These are phyloP conservation scores for Frieseomelitta varia DNA, from an alignment of 1,140 invertebrate genomes.

Conservation along the genomic window DNA sequence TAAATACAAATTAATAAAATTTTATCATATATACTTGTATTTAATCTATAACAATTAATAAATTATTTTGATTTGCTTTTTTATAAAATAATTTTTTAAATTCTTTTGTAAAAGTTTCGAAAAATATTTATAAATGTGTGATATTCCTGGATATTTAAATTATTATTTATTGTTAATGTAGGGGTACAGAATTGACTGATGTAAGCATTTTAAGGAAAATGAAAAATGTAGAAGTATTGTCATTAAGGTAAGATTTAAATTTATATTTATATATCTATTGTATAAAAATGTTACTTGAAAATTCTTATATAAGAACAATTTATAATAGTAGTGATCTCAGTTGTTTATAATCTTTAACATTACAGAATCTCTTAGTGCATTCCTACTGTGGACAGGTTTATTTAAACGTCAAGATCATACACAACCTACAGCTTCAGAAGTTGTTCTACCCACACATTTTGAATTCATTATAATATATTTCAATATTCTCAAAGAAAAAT, in stretches of 20 bases:
- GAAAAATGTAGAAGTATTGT: slow-evolving; percentile 90
- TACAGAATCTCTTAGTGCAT: slow-evolving; percentile 22
- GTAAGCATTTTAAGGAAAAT: slow-evolving; percentile 89
- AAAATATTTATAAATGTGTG: background rate
- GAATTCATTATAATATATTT: slow-evolving; percentile 43
- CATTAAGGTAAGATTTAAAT: slow-evolving; percentile 85
- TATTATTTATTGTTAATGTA: slow-evolving; percentile 80
- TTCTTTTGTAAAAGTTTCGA: background rate
- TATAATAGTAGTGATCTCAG: slow-evolving; percentile 31
- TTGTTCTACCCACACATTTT: slow-evolving; percentile 72
- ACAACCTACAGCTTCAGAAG: slow-evolving; percentile 71
- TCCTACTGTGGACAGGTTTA: slow-evolving; percentile 70
- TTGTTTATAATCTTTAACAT: slow-evolving; percentile 18
- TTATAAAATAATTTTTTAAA: background rate
- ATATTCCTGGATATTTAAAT: background rate
- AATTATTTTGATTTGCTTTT: background rate
- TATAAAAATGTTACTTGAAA: background rate
- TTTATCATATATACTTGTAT: background rate
- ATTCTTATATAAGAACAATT: background rate
- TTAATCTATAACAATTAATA: background rate
- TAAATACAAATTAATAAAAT: background rate
- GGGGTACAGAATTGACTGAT: slow-evolving; percentile 91
- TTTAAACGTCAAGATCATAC: slow-evolving; percentile 69
- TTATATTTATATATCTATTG: background rate
- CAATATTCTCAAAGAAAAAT: background rate